phyloP scores from a whole-genome alignment of 2,888 invertebrate species.

The Acleris literana region DNA sequence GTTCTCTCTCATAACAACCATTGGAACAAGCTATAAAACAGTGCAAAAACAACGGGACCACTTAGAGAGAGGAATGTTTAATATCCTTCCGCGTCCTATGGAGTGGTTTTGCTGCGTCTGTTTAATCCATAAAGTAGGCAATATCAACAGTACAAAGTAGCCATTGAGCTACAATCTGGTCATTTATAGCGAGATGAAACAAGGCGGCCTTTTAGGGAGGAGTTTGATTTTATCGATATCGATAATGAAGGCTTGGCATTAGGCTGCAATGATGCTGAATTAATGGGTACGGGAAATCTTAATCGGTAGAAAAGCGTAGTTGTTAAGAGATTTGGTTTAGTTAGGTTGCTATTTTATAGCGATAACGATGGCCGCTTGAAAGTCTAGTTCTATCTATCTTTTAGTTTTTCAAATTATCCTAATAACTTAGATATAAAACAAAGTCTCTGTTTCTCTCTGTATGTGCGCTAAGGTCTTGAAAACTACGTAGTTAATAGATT shows the following conservation, averaged over 20 bases:
- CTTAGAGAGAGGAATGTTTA: conserved; percentile 41
- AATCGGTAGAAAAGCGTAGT: neutral
- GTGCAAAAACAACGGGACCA: conserved; percentile 35
- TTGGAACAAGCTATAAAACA: conserved; percentile 24
- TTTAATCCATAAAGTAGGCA: conserved; percentile 76
- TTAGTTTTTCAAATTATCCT: too few species aligned
- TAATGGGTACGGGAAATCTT: conserved; percentile 16
- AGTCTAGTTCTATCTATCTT: too few species aligned
- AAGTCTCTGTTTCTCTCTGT: too few species aligned
- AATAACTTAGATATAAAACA: too few species aligned
- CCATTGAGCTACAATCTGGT: conserved; percentile 79
- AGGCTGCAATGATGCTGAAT: conserved; percentile 17
- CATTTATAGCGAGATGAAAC: conserved; percentile 80
- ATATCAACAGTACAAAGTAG: conserved; percentile 72
- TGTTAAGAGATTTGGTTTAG: conserved; percentile 11
- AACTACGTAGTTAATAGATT: too few species aligned
- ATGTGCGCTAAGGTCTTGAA: too few species aligned
- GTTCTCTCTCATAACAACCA: conserved; percentile 25
- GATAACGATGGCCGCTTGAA: neutral
- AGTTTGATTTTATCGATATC: conserved; percentile 52
- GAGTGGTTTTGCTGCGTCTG: conserved; percentile 66
- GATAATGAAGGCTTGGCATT: conserved; percentile 37
- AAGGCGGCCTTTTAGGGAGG: conserved; percentile 60
- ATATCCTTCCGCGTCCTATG: conserved; percentile 53
- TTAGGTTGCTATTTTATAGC: conserved; percentile 4